A percentile compares a stretch with the other conserved stretches of the same genome.
phyloP scores from a whole-genome alignment of 2,888 invertebrate species.

The Drosophila niveifrons region DNA sequence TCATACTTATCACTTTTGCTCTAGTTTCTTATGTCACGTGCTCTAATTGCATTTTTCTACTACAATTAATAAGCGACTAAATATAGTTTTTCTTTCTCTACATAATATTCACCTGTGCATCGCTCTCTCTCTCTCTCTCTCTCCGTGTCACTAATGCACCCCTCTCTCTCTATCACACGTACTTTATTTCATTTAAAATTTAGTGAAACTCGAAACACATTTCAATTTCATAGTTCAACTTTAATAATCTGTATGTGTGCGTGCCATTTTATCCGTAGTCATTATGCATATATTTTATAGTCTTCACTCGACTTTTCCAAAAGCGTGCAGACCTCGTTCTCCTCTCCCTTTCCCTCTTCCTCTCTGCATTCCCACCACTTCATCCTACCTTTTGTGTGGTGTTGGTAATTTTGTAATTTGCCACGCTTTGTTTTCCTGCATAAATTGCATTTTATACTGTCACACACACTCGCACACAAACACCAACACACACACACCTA shows the following conservation, averaged over 20 bases:
- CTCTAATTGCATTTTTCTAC: not conserved
- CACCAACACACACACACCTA: not conserved
- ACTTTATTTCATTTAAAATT: too few relatives aligned
- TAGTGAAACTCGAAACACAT: not conserved
- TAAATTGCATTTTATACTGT: conserved; percentile 50
- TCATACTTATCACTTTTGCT: not conserved
- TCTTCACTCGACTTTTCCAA: not conserved
- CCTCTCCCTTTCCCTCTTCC: not conserved
- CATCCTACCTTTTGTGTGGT: not conserved
- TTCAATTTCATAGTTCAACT: not conserved
- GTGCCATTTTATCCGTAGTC: conserved; percentile 32
- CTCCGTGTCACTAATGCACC: not conserved
- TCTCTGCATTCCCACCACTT: not conserved
- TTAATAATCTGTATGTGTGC: conserved; percentile 29
- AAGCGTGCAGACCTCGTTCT: not conserved
- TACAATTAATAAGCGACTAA: not conserved
- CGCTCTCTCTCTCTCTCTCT: not conserved
- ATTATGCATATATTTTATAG: conserved; percentile 10
- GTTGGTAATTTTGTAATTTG: conserved; percentile 24
- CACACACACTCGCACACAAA: conserved; percentile 11
- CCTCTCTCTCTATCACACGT: not conserved
- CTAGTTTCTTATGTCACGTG: not conserved
- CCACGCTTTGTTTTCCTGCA: conserved; percentile 51
- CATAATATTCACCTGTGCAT: not conserved
- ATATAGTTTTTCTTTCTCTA: not conserved